Conservation (phyloP, 2,888 invertebrate species). For the Asteroscopus sphinx region DNA sequence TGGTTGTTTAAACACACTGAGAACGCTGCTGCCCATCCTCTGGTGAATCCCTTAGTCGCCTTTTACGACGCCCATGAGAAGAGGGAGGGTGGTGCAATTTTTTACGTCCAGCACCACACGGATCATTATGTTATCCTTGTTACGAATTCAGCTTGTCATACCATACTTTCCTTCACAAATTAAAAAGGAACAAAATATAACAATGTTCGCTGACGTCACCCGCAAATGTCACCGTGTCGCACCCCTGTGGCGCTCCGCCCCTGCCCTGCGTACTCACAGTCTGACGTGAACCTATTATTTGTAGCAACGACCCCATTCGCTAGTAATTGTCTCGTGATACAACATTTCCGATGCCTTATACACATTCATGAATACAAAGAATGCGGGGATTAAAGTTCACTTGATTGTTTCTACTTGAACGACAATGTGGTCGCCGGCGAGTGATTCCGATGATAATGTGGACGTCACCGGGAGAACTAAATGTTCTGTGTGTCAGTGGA, state of each 20-base stretch:
- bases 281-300: constrained; percentile 17
- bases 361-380: constrained; percentile 7
- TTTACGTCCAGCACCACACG: too few species aligned
- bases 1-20: too few species aligned
- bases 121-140: too few species aligned
- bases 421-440: too few species aligned
- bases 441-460: too few species aligned
- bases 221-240: constrained; percentile 14
- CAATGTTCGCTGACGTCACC: constrained; percentile 21
- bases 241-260: constrained; percentile 10
- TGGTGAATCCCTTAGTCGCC: too few species aligned
- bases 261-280: not conserved
- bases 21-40: too few species aligned
- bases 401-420: not conserved
- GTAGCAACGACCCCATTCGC: constrained; percentile 33
- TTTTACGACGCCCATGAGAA: too few species aligned
- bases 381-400: constrained; percentile 14
- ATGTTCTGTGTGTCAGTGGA: too few species aligned
- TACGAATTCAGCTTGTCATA: too few species aligned
- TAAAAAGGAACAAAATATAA: not conserved
- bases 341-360: constrained; percentile 11
- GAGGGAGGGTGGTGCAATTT: too few species aligned
- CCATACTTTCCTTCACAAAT: constrained; percentile 2
- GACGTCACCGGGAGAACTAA: too few species aligned
- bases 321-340: constrained; percentile 8